Evolutionary conservation across 2,113 vertebrate species (phyloP), one percentile per base, ranked within the genome.

Genomic region (Colaptes auratus): DNA sequence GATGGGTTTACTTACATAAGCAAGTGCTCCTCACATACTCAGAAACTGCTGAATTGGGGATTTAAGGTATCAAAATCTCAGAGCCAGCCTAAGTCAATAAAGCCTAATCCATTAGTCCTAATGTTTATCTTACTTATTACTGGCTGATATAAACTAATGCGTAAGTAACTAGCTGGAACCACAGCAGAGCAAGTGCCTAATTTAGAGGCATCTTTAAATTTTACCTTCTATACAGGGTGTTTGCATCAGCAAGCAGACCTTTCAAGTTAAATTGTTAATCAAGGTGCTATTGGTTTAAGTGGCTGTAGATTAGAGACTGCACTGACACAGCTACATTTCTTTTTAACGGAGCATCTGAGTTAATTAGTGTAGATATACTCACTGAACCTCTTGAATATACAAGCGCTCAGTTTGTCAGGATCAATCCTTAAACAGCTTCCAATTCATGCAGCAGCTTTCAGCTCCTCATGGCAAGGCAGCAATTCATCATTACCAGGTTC

Each of bases 181-280:
- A 44, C 55, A 66, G 46, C 31, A 82, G 10, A 19, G 28, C 44
- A 91, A 89, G 73, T 33, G 73, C 15, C 7, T 88, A 89, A 95
- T 91, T 88, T 82, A 95, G 69, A 91, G 39, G 14, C 60, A 72
- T 90, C 84, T 88, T 91, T 91, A 92, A 74, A 91, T 91, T 66
- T 74, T 74, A 77, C 82, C 65, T 82, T 89, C 52, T 83, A 59
- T 30, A 71, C 46, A 80, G 64, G n/a, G 67, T 88, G 83, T 88
- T 96, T 93, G 69, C 69, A 94, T 90, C 80, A 78, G 69, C 50
- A 88, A 81, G 83, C 61, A 90, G 90, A 67, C 52, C 87, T 92
- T 59, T 91, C 6, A 76, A 88, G 71, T 39, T 85, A 89, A 95
- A 92, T 84, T 71, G 59, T 52, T 94, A 94, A 95, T 93, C 63